Evolutionary conservation across 2,113 vertebrate genomes (phyloP), one percentile per base, ranked within the genome.

Genomic region (Lycaon pictus): DNA sequence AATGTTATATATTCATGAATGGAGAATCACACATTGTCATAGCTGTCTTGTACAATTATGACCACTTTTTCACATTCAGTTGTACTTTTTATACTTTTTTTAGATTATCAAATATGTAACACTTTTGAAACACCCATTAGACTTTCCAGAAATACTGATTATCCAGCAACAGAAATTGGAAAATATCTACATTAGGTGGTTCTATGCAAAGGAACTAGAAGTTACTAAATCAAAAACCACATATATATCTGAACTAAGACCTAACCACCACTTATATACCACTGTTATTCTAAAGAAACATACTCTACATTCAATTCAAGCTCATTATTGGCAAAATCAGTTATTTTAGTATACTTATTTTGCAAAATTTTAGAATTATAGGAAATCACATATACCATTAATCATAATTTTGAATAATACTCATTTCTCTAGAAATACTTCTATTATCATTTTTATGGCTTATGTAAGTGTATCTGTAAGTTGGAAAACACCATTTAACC

Each of bases 151-250:
- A 81, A 63, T 90, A 85, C 3, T 62, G 17, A 81, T 17, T 65
- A 55, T 22, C 23, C 3, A 79, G 23, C 20, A 81, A 35, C 48
- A 91, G 90, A 71, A 19, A 56, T 0, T 93, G 48, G 20, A 80
- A 95, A 93, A 96, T 93, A 95, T 80, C 58, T 82, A 3, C 9
- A 63, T 82, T 63, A 77, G 12, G 58, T 17, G 48, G 29, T 29
- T 56, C 16, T 88, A 51, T 25, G 71, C 7, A 91, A 83, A 83
- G 25, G 27, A 71, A 77, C 17, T 7, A 65, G 53, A 25, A 69
- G 76, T 55, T 76, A 94, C 29, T 79, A 53, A 95, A 62, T 76
- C 19, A 86, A 79, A 9, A 51, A 5, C 19, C 48, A 58, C 37
- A 25, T 81, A 53, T 25, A 60, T 10, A 76, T 84, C 69, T 79